Base-by-base conservation (phyloP, 2,888 invertebrate genomes). In the Hydrotaea cyrtoneurina region DNA sequence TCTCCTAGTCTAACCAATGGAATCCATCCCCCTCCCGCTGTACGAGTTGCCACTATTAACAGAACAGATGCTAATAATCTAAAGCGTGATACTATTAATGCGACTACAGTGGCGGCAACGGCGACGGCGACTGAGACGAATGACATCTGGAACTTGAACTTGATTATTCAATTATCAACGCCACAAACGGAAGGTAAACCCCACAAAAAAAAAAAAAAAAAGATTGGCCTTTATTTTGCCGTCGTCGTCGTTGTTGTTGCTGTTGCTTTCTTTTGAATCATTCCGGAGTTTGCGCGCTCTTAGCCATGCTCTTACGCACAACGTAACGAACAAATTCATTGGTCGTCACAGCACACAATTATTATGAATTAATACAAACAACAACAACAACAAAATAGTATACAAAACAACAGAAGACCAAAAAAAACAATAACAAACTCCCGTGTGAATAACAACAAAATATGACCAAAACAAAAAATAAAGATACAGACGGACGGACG, bases 81-180 rank as follows among this genome's bases (percentile, higher is more conserved):
- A 7, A 46, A 69, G 39, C 23, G 26, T 50, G 78, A 43, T 62
- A 73, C 59, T 71, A 69, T 77, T 50, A 76, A 53, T 77, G 17
- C 43, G 17, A 21, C 46, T 46, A 59, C 23, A 39, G n/a, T n/a
- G n/a, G n/a, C n/a, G n/a, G 23, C 46, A 21, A 21, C 17, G 31
- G 10, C 23, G 11, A 72, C 59, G 74, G 15, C 43, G 7, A 19
- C 46, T 39, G 62, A 19, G 23, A 13, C 62, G 73, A 72, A 26
- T 46, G 59, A 50, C 64, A 64, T 46, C 79, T 83, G 76, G 62
- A 76, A 86, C 87, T 87, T 86, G 87, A 86, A 86, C 85, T 87
- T 87, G 86, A 82, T 79, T 77, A 55, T 81, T 72, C 71, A 66
- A 80, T 78, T 77, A 43, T 55, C 17, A 31, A 55, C 71, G 77